Evolutionary conservation across 2,113 vertebrate species (phyloP), one percentile per base, ranked within the genome.

Genomic region (Mellivora capensis): DNA sequence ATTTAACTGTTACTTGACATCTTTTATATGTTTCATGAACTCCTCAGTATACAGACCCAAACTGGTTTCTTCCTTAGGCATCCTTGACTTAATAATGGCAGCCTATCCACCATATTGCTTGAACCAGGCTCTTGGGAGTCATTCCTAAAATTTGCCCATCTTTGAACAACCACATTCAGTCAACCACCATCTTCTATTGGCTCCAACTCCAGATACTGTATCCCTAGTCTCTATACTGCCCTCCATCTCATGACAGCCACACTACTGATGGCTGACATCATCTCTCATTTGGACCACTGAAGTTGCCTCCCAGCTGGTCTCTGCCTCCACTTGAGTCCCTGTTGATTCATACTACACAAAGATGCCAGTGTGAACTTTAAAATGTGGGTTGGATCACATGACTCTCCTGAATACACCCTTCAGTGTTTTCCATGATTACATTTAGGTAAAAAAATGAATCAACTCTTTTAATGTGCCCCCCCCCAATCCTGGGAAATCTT

Each of bases 101-200:
- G 37, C 39, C 61, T 49, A 61, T 9, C 34, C 23, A 57, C 44
- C 61, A 59, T 4, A 4, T 64, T 59, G 15, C 44, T 77, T 8
- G 39, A 76, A 72, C 37, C 10, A 64, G 57, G 69, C 39, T 52
- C n/a, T n/a, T 69, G 47, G 25, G 37, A 93, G 10, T 67, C 23
- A 34, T 72, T 94, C 44, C 81, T 90, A 72, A 90, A 21, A 18
- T 27, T 44, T 54, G 0, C 27, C 11, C 44, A 7, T 76, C 34
- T 79, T 44, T 83, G 86, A 72, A 67, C 37, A 90, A 10, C 29
- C 15, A 57, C 4, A 1, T 39, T 15, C 1, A 59, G 1, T 42
- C 61, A 86, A 1, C 64, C 9, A 54, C 15, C 12, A 7, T 9
- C 2, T 10, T 29, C 25, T 10, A 1, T 10, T 1, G 27, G 23